Conservation (phyloP, 2,797 vertebrate genomes). For the Setipinna tenuifilis region DNA sequence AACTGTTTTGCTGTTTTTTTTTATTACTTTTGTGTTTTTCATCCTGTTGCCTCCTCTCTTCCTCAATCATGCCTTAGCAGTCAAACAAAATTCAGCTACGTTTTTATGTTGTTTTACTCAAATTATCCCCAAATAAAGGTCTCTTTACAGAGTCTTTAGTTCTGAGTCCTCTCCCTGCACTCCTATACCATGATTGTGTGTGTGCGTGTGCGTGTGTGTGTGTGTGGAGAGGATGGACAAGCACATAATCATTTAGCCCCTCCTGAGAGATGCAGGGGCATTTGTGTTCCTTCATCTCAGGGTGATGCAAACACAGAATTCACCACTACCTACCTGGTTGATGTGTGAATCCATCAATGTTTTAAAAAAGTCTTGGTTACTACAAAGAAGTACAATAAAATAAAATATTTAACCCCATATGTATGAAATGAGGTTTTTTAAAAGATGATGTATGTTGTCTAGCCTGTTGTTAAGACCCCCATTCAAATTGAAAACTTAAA, state of each 20-base stretch:
- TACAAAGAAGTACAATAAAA: slow-evolving; percentile 26
- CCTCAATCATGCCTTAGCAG: slow-evolving; percentile 58
- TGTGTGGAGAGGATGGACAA: neutral
- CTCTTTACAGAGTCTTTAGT: slow-evolving; percentile 56
- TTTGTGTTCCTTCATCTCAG: neutral
- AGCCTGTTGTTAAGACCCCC: neutral
- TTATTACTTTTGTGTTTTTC: slow-evolving; percentile 39
- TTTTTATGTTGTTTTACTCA: slow-evolving; percentile 57
- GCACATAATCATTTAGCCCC: neutral
- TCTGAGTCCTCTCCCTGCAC: slow-evolving; percentile 47
- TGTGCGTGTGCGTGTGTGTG: slow-evolving; percentile 16
- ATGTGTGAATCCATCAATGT: neutral
- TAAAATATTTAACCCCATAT: slow-evolving; percentile 33
- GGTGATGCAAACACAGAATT: neutral
- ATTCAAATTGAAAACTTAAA: neutral
- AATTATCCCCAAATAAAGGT: slow-evolving; percentile 59
- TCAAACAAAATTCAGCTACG: slow-evolving; percentile 40
- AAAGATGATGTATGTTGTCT: neutral
- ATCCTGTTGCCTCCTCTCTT: slow-evolving; percentile 25
- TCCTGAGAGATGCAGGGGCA: neutral
- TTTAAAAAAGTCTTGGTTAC: neutral
- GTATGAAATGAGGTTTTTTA: neutral
- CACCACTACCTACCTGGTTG: neutral
- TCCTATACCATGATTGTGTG: slow-evolving; percentile 18
- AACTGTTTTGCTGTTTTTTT: slow-evolving; percentile 44